Evolutionary conservation across 2,113 vertebrate genomes (phyloP).

Genomic region (Myotis yumanensis): DNA sequence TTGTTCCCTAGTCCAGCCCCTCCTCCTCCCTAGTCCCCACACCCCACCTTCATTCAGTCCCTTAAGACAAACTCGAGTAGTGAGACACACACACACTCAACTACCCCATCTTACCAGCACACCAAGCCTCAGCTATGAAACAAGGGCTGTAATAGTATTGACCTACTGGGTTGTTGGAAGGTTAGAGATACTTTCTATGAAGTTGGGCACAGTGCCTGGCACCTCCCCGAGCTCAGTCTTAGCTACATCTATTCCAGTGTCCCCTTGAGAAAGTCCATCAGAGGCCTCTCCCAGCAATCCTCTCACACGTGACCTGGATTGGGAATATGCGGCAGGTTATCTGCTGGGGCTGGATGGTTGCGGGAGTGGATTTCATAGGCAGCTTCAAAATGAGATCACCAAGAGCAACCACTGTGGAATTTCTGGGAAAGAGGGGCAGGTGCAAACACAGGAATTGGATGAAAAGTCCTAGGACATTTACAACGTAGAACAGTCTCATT

Average conservation of each 20-base stretch:
- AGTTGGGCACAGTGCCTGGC: neutral
- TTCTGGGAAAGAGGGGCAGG: neutral
- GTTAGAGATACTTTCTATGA: neutral
- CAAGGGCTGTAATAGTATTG: neutral
- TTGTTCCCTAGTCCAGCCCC: neutral
- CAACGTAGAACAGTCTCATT: neutral
- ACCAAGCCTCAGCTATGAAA: neutral
- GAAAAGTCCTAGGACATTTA: conserved; percentile 22
- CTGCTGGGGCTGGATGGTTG: neutral
- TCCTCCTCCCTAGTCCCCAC: neutral
- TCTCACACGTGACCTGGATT: neutral
- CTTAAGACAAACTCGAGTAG: neutral
- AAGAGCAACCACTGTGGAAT: neutral
- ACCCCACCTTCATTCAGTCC: neutral
- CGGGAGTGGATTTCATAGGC: neutral
- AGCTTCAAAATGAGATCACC: neutral
- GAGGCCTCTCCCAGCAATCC: neutral
- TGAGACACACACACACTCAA: neutral
- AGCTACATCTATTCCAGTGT: neutral
- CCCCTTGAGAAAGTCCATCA: neutral
- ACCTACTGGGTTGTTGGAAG: neutral
- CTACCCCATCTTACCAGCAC: neutral
- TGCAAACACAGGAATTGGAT: neutral
- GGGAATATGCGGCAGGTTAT: neutral
- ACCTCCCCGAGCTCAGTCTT: neutral